Evolutionary conservation across 92 coral and sea anemone genomes (phyloP), one percentile per base, ranked within the genome.

Genomic region (Zoanthus sociatus): DNA sequence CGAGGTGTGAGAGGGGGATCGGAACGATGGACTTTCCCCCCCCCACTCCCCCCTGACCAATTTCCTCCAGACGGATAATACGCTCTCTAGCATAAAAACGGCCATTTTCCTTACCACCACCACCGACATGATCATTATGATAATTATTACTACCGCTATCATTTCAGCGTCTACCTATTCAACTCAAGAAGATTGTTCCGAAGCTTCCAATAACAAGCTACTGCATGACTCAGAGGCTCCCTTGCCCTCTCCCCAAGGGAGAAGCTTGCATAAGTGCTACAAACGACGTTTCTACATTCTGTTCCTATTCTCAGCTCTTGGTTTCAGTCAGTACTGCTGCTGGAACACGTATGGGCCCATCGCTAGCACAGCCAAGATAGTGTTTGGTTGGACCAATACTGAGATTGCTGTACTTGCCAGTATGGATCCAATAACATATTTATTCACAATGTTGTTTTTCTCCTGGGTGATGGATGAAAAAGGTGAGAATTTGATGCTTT

Each of bases 401-500:
- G 97, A 97, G 89, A 90, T 97, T 47, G 99, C 99, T 20, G 71
- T 97, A 46, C 90, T 97, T 4, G 99, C 99, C 30, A 95, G 98
- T 82, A 94, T 97, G 93, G 99, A 97, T 77, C 99, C 99, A 3
- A 93, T 97, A 53, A 97, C 99, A 2, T 97, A 97, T 64, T 72
- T 97, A 37, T 77, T 94, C 47, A 90, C 99, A 0, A 97, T 97
- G 99, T 75, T 93, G 2, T 90, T 95, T 82, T 97, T 95, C 74
- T 97, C 99, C 5, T 97, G 99, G 99, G 71, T 97, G 94, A 97
- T 97, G 99, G 99, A 97, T 86, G 98, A 90, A 86, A 97, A 93
- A 92, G 99, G 96, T 94, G 48, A 70, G 48, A 42, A 30, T 16
- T 26, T 8, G 0, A 21, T 13, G 47, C 0, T 26, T 26, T 26